A percentile compares a stretch with the other conserved stretches of the same genome.
phyloP scores from a whole-genome alignment of 2,888 invertebrate species.

The Calephelis perditalis region DNA sequence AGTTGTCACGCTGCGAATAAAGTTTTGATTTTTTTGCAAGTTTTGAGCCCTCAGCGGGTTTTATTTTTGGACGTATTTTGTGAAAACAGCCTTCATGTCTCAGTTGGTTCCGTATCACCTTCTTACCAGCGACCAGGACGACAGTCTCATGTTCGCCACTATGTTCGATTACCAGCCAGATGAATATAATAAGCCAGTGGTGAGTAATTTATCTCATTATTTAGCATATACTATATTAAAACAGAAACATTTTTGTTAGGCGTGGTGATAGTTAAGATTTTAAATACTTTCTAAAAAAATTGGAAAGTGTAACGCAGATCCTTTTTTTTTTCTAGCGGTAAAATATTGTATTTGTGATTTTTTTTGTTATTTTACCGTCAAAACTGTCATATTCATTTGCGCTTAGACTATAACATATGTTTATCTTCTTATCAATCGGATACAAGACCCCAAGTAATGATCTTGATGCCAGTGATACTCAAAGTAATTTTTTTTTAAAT shows the following conservation, averaged over 20 bases:
- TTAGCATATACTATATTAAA: not conserved
- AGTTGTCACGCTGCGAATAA: slow-evolving; percentile 47
- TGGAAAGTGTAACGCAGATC: not conserved
- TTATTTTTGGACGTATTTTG: slow-evolving; percentile 52
- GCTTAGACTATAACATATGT: no score
- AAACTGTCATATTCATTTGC: no score
- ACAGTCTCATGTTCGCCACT: slow-evolving; percentile 75
- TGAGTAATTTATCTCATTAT: slow-evolving; percentile 41
- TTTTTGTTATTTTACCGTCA: no score
- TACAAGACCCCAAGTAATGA: no score
- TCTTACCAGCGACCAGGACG: slow-evolving; percentile 70
- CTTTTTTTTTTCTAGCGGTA: no score
- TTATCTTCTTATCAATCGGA: no score
- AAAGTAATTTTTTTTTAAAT: no score
- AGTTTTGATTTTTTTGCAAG: slow-evolving; percentile 47
- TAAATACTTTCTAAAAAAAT: slow-evolving; percentile 1
- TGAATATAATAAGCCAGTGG: slow-evolving; percentile 65
- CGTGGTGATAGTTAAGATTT: not conserved
- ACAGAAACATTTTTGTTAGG: not conserved
- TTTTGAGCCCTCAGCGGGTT: slow-evolving; percentile 43
- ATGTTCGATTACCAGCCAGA: slow-evolving; percentile 75
- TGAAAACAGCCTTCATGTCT: slow-evolving; percentile 77
- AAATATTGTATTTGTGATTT: no score
- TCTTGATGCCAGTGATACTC: no score
- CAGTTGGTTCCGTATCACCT: slow-evolving; percentile 79